These are phyloP conservation scores for Pogonocichla stellata DNA, from an alignment of 2,113 vertebrate genomes.

Conservation along the genomic window DNA sequence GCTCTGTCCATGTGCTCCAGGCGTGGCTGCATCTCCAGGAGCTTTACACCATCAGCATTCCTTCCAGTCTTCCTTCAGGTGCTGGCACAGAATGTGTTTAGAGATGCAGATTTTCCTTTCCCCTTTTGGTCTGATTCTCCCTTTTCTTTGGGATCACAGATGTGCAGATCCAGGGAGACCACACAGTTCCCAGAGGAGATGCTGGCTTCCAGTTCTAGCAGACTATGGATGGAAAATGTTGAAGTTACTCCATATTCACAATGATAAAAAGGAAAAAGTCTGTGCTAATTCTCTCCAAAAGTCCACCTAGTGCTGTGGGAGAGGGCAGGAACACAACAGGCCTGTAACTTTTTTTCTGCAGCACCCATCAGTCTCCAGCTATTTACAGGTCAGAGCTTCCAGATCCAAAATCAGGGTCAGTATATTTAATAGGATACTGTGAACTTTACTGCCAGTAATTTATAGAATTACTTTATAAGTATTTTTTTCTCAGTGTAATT, in stretches of 20 bases:
- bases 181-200: neutral
- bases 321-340: neutral
- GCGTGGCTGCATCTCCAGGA: fast-evolving
- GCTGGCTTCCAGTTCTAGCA: neutral
- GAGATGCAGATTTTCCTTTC: neutral
- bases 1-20: neutral
- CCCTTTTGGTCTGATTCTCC: neutral
- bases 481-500: neutral
- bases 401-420: neutral
- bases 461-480: neutral
- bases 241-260: neutral
- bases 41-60: neutral
- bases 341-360: neutral
- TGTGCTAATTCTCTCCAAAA: neutral
- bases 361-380: neutral
- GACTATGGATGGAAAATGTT: neutral
- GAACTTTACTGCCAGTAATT: neutral
- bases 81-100: neutral
- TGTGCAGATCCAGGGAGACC: neutral
- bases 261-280: too few species aligned
- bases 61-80: neutral
- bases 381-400: neutral
- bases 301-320: neutral
- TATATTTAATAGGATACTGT: neutral
- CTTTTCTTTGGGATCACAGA: neutral